Evolutionary conservation across 2,113 vertebrate species (phyloP), one percentile per base, ranked within the genome.

Genomic region (Nymphicus hollandicus): DNA sequence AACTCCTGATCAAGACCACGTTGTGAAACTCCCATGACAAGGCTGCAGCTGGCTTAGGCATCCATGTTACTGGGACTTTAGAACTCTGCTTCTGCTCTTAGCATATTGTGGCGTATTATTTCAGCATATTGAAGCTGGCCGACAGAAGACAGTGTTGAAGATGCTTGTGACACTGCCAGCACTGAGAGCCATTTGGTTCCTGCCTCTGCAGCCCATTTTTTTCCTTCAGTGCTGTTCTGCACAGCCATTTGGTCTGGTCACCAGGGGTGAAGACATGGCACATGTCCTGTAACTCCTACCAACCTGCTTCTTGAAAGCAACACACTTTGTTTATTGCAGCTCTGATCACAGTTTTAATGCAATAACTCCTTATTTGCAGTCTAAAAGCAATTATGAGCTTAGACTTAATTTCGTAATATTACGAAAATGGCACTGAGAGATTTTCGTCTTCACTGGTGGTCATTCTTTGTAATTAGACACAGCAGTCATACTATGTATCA

Each of bases 1-100:
- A 11, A 33, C 23, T 37, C 29, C 27, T 76, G 47, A 64, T 52
- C 33, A 41, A 65, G 29, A 78, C 16, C 20, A 44, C 24, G 27
- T 47, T 68, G 16, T 50, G n/a, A 23, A 72, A 5, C 4, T 81
- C 24, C 12, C 13, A 4, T 11, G 20, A 27, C 11, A 68, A 60
- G 23, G 33, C 17, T 60, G 28, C 19, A 53, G 17, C 19, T 61
- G 37, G n/a, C n/a, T 46, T 35, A 61, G 31, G 6, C 14, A 39
- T 29, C 1, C 2, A 12, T 28, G 7, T 25, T 37, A 27, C 43
- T 0, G 0, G 2, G 13, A 4, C n/a, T 50, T 6, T 31, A 39
- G 22, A 52, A 18, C 5, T 46, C 39, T 82, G 14, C 14, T 49
- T 17, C 28, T 25, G 12, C 3, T 85, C 24, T 44, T 33, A 60